Evolutionary conservation across 35 echinoderm and acorn worm genomes (phyloP).

Genomic region (Holothuria glaberrima): DNA sequence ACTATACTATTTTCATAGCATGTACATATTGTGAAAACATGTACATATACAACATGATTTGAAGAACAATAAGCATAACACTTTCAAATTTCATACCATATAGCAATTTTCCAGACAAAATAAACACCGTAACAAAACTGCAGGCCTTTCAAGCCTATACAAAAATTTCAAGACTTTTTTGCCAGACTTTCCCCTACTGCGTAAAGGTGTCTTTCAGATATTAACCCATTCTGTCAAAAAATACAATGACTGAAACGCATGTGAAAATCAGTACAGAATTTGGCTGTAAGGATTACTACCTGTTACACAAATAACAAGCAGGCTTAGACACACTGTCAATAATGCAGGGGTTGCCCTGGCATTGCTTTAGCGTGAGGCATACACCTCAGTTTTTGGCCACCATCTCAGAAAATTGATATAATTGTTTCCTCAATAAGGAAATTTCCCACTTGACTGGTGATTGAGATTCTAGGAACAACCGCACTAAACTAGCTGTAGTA

Average conservation of each 20-base stretch:
- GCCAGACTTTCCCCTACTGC: background rate
- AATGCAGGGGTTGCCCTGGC: background rate
- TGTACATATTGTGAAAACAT: background rate
- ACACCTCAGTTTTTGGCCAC: background rate
- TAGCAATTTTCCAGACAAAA: background rate
- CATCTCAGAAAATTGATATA: background rate
- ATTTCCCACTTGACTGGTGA: background rate
- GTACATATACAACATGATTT: background rate
- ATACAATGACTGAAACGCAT: no score
- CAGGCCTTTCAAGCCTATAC: background rate
- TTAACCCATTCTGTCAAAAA: background rate
- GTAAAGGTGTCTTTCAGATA: background rate
- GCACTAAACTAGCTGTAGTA: no score
- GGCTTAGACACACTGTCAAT: no score
- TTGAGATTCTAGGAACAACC: background rate
- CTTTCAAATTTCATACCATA: background rate
- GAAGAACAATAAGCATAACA: background rate
- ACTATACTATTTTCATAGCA: background rate
- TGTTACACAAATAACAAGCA: no score
- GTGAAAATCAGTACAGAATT: no score
- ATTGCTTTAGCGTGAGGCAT: background rate
- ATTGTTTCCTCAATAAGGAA: background rate
- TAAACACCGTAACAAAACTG: background rate
- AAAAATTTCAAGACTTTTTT: background rate
- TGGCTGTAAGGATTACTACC: no score